A percentile compares a stretch with the other conserved stretches of the same genome.
Conservation (phyloP, 2,888 invertebrate species). For the Malacosoma neustria region DNA sequence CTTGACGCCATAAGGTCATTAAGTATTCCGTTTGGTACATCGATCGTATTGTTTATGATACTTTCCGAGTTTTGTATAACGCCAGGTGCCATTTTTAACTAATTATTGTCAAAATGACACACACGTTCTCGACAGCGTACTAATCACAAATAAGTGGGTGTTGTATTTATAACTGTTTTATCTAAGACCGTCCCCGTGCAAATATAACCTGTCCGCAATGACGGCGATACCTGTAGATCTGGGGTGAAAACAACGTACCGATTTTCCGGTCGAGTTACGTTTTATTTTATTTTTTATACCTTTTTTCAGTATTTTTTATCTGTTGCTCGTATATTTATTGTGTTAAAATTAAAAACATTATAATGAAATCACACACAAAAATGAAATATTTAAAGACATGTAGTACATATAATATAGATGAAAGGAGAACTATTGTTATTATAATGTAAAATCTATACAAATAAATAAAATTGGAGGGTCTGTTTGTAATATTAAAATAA, state of each 20-base stretch:
- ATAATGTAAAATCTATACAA: too few species aligned
- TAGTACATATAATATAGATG: too few species aligned
- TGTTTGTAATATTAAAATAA: too few species aligned
- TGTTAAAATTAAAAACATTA: too few species aligned
- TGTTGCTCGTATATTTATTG: too few species aligned
- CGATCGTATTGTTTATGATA: slow-evolving; percentile 30
- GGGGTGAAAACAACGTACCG: background rate
- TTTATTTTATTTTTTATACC: background rate
- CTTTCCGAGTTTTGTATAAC: slow-evolving; percentile 43
- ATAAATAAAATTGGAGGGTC: too few species aligned
- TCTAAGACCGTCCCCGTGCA: slow-evolving; percentile 29
- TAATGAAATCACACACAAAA: too few species aligned
- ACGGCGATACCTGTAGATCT: slow-evolving; percentile 4
- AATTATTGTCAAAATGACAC: slow-evolving; percentile 18
- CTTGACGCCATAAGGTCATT: slow-evolving; percentile 17
- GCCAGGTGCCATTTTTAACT: slow-evolving; percentile 52
- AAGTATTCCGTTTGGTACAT: slow-evolving; percentile 24
- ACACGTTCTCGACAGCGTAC: slow-evolving; percentile 40
- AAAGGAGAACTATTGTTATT: too few species aligned
- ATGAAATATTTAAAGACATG: too few species aligned
- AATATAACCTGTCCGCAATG: slow-evolving; percentile 16
- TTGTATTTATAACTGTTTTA: slow-evolving; percentile 60
- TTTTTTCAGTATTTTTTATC: too few species aligned
- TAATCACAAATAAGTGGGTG: slow-evolving; percentile 32
- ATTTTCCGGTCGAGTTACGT: background rate